Percentiles rank a stretch among this genome's conserved stretches.
phyloP scores from a whole-genome alignment of 2,113 vertebrate species.

The Orycteropus afer region DNA sequence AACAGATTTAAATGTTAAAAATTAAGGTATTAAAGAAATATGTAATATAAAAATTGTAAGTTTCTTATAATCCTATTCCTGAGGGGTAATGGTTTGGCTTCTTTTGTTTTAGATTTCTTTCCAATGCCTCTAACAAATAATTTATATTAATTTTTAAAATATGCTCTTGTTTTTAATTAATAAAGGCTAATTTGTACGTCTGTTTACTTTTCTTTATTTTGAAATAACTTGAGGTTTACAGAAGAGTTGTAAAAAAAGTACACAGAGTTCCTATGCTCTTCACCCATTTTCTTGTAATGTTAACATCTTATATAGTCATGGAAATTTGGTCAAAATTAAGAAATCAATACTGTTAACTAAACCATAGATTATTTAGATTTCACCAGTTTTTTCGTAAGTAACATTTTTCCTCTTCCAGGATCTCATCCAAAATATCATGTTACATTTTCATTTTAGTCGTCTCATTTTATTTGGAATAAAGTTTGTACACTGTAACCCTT shows the following conservation, averaged over 20 bases:
- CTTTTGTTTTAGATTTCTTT: constrained; percentile 33
- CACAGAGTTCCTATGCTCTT: not conserved
- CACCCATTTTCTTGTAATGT: not conserved
- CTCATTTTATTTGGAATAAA: not conserved
- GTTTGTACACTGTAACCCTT: not conserved
- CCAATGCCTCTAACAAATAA: not conserved
- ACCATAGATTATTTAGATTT: not conserved
- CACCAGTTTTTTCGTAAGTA: not conserved
- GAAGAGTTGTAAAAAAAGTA: not conserved
- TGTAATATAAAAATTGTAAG: not conserved
- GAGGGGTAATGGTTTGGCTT: not conserved
- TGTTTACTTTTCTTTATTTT: constrained; percentile 10
- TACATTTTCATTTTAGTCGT: not conserved
- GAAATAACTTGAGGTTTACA: constrained; percentile 26
- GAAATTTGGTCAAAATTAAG: not conserved
- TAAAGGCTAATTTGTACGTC: not conserved
- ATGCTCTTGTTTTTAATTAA: not conserved
- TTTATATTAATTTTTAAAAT: not conserved
- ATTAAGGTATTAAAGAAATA: not conserved
- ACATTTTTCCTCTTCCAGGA: not conserved
- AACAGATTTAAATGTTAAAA: constrained; percentile 8
- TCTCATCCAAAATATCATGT: not conserved
- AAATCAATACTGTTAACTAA: not conserved
- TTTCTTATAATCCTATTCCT: not conserved
- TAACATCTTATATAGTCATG: not conserved